Evolutionary conservation across 2,797 vertebrate species (phyloP).

Genomic region (Oreochromis mossambicus): DNA sequence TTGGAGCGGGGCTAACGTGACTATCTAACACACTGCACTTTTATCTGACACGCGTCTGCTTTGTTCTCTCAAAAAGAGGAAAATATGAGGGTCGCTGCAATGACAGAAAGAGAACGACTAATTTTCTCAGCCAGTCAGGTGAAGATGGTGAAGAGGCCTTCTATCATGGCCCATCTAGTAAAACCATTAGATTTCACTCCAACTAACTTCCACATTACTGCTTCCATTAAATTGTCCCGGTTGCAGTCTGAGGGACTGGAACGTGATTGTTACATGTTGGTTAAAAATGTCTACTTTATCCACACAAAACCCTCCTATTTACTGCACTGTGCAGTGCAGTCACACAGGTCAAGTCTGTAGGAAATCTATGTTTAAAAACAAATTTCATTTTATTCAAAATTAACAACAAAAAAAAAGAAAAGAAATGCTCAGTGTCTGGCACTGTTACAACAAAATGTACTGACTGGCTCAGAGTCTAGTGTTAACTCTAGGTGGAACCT

Average conservation of each 20-base stretch:
- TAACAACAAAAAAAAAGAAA: not conserved
- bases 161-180: constrained; percentile 30
- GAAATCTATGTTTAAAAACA: not conserved
- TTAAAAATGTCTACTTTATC: not conserved
- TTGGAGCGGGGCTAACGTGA: not conserved
- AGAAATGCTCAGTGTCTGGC: not conserved
- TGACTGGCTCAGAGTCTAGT: not conserved
- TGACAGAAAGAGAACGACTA: constrained; percentile 42
- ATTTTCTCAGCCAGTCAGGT: constrained; percentile 48
- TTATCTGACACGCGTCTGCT: constrained; percentile 14
- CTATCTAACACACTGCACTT: constrained; percentile 1
- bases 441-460: not conserved
- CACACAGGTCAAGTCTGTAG: not conserved
- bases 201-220: constrained; percentile 33
- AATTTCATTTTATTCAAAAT: not conserved
- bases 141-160: constrained; percentile 36
- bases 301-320: not conserved
- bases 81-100: constrained; percentile 22
- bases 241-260: not conserved
- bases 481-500: not conserved
- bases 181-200: constrained; percentile 53
- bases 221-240: not conserved
- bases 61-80: constrained; percentile 40
- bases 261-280: not conserved
- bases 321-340: not conserved